Percentiles rank a stretch among this genome's conserved stretches.
These are phyloP conservation scores for Callipepla californica DNA, from an alignment of 2,113 vertebrate genomes.

Conservation along the genomic window DNA sequence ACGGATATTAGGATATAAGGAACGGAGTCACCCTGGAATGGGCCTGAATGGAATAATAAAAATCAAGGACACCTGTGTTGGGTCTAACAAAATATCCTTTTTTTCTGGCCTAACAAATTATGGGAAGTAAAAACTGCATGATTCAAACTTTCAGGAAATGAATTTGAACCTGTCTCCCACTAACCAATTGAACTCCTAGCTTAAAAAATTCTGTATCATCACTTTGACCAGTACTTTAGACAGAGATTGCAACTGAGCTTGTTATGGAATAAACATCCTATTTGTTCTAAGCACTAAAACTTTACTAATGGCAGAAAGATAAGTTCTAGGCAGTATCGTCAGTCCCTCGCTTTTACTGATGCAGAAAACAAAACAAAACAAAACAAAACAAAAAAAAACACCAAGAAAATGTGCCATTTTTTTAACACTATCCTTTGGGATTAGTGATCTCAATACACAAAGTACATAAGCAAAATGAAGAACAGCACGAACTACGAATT, in stretches of 20 bases:
- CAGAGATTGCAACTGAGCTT: background rate
- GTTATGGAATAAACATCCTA: background rate
- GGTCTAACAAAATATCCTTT: background rate
- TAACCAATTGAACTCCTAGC: background rate
- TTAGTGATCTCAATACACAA: background rate
- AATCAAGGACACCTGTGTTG: background rate
- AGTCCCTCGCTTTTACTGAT: conserved; percentile 1
- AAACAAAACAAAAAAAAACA: background rate
- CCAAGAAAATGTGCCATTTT: background rate
- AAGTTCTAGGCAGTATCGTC: background rate
- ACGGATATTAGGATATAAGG: background rate
- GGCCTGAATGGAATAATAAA: background rate
- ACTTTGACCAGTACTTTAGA: background rate
- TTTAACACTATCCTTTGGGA: conserved; percentile 3
- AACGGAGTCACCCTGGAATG: background rate
- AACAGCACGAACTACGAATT: background rate
- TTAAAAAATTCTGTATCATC: background rate
- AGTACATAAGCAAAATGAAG: conserved; percentile 35
- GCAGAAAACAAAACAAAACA: background rate
- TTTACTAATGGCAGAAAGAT: background rate
- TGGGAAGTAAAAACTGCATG: background rate
- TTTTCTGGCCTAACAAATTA: background rate
- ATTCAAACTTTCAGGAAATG: background rate
- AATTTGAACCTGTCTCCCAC: background rate
- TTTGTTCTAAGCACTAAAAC: background rate